Base-by-base conservation (phyloP, 2,113 vertebrate genomes). In the Gavia stellata region DNA sequence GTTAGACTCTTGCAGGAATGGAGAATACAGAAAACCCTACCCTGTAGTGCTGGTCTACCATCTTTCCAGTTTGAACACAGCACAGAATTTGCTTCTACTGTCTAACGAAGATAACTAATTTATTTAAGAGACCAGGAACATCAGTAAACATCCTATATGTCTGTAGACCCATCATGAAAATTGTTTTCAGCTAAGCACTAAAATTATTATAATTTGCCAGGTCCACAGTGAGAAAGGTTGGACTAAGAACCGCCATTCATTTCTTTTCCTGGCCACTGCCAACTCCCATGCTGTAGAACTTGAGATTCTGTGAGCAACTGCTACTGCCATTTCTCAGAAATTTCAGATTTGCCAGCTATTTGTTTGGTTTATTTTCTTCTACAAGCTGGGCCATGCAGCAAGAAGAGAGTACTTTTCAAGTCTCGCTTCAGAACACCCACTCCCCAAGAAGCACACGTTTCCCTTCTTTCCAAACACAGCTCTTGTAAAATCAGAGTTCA, bases 361-460 rank as follows among this genome's bases (percentile, higher is more conserved):
- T 36, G 2, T 59, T 52, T 26, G 17, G 9, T 0, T 5, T 62
- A 45, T 59, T 38, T 36, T 15, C 31, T 89, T 63, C 55, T 71
- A 81, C 5, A 19, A 74, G 26, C 45, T 81, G 18, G 12, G 26
- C 13, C 34, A 53, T 19, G 19, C 16, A 66, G 28, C 24, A 94
- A 67, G 13, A 45, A 61, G 2, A 85, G 8, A 88, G 29, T 12
- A 56, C 15, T 62, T 90, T 44, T 44, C 36, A 58, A 49, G 25
- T 58, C 9, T n/a, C 0, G 0, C 55, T 52, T 67, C 26, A 47
- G 36, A 71, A 52, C 5, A 3, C 7, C 9, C 10, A 12, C 61
- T 81, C n/a, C 38, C 24, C 24, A 9, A 44, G 42, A 92, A 42
- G 4, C 10, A 56, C 12, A 12, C 1, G 1, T 26, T 78, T 74